A percentile compares a stretch with the other conserved stretches of the same genome.
Conservation (phyloP, 2,113 vertebrate species). For the Heliornis fulica region DNA sequence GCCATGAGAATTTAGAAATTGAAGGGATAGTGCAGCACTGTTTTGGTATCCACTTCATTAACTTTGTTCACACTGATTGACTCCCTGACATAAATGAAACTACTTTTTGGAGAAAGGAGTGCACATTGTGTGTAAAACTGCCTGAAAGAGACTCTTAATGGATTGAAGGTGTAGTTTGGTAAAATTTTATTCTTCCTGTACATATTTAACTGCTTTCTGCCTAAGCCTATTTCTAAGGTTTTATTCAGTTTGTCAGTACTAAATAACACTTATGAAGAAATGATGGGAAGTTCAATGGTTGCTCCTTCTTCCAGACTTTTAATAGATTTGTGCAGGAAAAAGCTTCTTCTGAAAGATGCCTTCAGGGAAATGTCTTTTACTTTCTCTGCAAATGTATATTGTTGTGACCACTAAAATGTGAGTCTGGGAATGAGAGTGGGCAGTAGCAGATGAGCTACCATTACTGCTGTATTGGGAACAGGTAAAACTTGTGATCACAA, state of each 20-base stretch:
- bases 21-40: not conserved
- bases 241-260: not conserved
- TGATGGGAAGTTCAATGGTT: not conserved
- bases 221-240: not conserved
- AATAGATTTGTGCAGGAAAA: not conserved
- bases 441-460: not conserved
- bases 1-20: not conserved
- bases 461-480: not conserved
- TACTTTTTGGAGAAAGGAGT: not conserved
- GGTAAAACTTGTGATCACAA: not conserved
- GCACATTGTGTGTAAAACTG: not conserved
- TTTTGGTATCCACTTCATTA: not conserved
- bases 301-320: not conserved
- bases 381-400: not conserved
- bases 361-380: not conserved
- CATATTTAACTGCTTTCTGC: not conserved
- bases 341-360: not conserved
- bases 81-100: not conserved
- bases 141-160: not conserved
- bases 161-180: not conserved
- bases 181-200: not conserved
- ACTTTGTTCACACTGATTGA: not conserved
- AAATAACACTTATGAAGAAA: not conserved
- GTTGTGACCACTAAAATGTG: not conserved
- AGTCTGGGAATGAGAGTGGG: not conserved